Evolutionary conservation across 2,888 invertebrate genomes (phyloP).

Genomic region (Colostygia pectinataria): DNA sequence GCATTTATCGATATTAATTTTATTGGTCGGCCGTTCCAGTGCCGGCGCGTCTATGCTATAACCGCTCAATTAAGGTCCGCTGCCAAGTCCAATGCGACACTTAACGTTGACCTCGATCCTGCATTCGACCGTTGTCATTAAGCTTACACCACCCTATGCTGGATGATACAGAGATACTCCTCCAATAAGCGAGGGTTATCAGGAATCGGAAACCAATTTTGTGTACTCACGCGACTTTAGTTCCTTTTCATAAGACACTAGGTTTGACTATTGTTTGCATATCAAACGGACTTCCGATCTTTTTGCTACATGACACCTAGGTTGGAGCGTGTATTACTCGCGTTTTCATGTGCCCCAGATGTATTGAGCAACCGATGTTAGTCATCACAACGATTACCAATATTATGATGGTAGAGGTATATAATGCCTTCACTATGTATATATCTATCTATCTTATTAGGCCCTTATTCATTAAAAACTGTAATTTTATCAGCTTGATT

Average conservation of each 20-base stretch:
- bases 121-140: conserved; percentile 74
- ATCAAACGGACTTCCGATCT: conserved; percentile 38
- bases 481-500: too few species aligned
- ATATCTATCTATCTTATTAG: too few species aligned
- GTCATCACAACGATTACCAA: too few species aligned
- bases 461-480: too few species aligned
- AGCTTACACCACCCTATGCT: conserved; percentile 62
- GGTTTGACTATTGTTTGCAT: conserved; percentile 47
- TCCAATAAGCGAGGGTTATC: conserved; percentile 66
- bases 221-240: conserved; percentile 43
- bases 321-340: conserved; percentile 63
- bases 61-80: conserved; percentile 65
- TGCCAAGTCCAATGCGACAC: conserved; percentile 70
- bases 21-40: conserved; percentile 32
- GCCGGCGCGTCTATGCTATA: conserved; percentile 47
- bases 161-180: conserved; percentile 51
- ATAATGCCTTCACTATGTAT: too few species aligned
- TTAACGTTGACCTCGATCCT: conserved; percentile 72
- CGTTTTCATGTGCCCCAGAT: conserved; percentile 61
- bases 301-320: conserved; percentile 44
- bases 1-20: conserved; percentile 36
- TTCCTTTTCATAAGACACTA: conserved; percentile 39
- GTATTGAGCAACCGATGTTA: conserved; percentile 48
- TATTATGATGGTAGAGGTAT: too few species aligned
- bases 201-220: conserved; percentile 43